Evolutionary conservation across 2,888 invertebrate species (phyloP).

Genomic region (Helobdella robusta): DNA sequence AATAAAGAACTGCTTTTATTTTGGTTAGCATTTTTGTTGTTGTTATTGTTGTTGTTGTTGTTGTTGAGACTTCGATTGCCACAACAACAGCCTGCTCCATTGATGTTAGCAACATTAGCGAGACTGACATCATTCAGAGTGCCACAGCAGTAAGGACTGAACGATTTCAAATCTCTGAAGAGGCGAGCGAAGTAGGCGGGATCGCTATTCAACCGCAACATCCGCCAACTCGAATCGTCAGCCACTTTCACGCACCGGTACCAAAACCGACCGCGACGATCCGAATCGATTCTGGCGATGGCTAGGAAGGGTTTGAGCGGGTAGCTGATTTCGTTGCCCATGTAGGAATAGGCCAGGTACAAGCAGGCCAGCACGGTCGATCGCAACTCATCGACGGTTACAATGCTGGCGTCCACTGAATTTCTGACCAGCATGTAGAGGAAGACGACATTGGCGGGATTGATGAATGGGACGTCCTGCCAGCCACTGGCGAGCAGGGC

Average conservation of each 20-base stretch:
- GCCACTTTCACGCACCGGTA: constrained; percentile 79
- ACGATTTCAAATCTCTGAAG: constrained; percentile 19
- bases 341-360: constrained; percentile 96
- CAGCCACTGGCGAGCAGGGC: constrained; percentile 61
- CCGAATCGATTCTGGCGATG: constrained; percentile 76
- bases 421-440: constrained; percentile 25
- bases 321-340: constrained; percentile 97
- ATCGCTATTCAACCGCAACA: constrained; percentile 95
- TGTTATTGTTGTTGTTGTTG: constrained; percentile 2
- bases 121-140: too few relatives aligned
- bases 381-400: constrained; percentile 45
- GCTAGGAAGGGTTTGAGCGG: constrained; percentile 90
- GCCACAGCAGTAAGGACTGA: constrained; percentile 15
- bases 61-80: neutral
- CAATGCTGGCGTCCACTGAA: constrained; percentile 38
- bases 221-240: constrained; percentile 68
- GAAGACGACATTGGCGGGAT: constrained; percentile 28
- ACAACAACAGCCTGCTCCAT: too few relatives aligned
- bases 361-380: constrained; percentile 79
- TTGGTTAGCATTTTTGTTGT: neutral
- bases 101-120: too few relatives aligned
- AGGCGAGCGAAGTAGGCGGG: constrained; percentile 89
- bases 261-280: constrained; percentile 68
- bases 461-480: constrained; percentile 28
- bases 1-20: neutral